These are phyloP conservation scores for Callospermophilus lateralis DNA, from an alignment of 2,113 vertebrate genomes.

Conservation along the genomic window DNA sequence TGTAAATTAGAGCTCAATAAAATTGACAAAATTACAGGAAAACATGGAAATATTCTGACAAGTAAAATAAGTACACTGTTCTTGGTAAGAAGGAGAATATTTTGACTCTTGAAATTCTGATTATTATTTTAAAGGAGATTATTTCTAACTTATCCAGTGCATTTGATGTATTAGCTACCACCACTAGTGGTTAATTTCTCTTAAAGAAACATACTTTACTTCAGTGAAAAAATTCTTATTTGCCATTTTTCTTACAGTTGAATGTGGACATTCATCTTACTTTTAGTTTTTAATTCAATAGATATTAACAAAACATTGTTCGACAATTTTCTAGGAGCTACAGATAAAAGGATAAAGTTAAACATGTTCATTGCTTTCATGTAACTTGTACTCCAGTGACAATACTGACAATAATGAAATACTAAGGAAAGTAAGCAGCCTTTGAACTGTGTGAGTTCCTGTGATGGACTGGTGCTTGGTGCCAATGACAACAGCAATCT, in stretches of 20 bases:
- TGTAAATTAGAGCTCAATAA: background rate
- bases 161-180: background rate
- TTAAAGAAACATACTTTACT: background rate
- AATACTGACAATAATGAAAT: background rate
- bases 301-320: background rate
- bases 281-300: background rate
- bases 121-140: background rate
- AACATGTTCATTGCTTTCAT: background rate
- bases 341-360: background rate
- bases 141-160: background rate
- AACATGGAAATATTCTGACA: background rate
- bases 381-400: background rate
- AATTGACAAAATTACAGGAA: background rate
- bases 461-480: background rate
- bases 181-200: background rate
- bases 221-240: background rate
- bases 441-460: background rate
- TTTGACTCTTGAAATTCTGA: background rate
- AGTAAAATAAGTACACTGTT: background rate
- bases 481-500: background rate
- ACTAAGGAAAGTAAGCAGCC: background rate
- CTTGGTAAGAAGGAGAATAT: background rate
- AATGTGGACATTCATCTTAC: background rate
- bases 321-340: background rate
- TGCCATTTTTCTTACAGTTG: background rate